Evolutionary conservation across 2,797 vertebrate genomes (phyloP).

Genomic region (Liparis tanakae): DNA sequence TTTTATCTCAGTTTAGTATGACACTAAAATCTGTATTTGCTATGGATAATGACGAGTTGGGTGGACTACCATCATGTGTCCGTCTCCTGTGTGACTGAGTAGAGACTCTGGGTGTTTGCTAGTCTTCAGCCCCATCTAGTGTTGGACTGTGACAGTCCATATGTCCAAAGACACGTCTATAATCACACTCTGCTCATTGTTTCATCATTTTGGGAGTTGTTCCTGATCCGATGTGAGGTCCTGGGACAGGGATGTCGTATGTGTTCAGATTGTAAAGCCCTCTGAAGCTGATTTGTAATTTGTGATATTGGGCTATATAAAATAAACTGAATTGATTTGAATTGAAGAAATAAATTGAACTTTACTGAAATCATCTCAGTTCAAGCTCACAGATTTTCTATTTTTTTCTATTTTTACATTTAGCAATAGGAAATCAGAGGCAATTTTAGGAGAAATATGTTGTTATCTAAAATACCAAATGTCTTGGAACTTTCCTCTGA

Average conservation of each 20-base stretch:
- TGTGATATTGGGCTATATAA: too few species aligned
- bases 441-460: not conserved
- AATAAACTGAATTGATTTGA: too few species aligned
- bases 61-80: constrained; percentile 1
- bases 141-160: constrained; percentile 25
- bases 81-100: not conserved
- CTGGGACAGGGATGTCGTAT: too few species aligned
- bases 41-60: constrained; percentile 13
- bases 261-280: too few species aligned
- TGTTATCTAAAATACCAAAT: not conserved
- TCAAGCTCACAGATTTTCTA: not conserved
- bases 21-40: constrained; percentile 25
- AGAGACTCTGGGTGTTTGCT: constrained; percentile 24
- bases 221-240: too few species aligned
- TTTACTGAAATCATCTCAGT: not conserved
- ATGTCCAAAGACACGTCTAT: not conserved
- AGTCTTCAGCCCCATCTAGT: constrained; percentile 76
- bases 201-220: too few species aligned
- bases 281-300: too few species aligned
- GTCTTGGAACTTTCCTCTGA: too few species aligned
- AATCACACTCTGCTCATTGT: not conserved
- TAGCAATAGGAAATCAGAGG: not conserved
- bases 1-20: not conserved
- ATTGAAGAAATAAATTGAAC: not conserved
- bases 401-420: not conserved